These are phyloP conservation scores for Drepanosiphum platanoidis DNA, from an alignment of 2,888 invertebrate genomes.

Conservation along the genomic window DNA sequence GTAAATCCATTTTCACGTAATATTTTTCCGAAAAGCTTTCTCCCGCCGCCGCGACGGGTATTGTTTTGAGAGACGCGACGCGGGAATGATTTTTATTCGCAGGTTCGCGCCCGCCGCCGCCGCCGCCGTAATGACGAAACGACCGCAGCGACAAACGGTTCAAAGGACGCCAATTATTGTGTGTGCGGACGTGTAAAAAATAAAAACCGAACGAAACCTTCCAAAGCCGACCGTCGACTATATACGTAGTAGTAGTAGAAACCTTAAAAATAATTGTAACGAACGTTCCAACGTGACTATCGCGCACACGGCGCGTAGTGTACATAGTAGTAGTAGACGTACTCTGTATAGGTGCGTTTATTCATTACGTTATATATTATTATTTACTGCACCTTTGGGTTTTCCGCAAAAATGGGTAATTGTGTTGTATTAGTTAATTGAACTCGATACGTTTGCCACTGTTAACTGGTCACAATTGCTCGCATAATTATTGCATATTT, in stretches of 20 bases:
- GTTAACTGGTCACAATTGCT: neutral
- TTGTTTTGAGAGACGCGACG: neutral
- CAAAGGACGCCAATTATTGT: neutral
- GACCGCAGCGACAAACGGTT: neutral
- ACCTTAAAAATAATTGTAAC: slow-evolving; percentile 37
- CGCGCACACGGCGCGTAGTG: neutral
- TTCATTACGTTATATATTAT: too few relatives aligned
- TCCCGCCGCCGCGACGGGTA: neutral
- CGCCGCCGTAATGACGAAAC: neutral
- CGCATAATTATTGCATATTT: too few relatives aligned
- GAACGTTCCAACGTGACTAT: neutral
- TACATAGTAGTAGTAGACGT: neutral
- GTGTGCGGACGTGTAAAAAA: neutral
- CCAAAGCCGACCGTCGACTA: neutral
- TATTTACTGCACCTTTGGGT: neutral
- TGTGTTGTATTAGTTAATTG: neutral
- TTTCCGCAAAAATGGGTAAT: neutral
- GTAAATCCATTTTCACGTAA: slow-evolving; percentile 26
- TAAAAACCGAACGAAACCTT: slow-evolving; percentile 14
- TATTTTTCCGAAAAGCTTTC: neutral
- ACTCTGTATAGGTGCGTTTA: too few relatives aligned
- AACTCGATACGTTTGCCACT: neutral
- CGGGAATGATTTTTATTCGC: neutral
- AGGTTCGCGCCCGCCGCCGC: neutral
- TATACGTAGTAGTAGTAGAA: neutral